Percentiles rank a stretch among this genome's conserved stretches.
phyloP scores from a whole-genome alignment of 2,888 invertebrate species.

The Xestia xanthographa region DNA sequence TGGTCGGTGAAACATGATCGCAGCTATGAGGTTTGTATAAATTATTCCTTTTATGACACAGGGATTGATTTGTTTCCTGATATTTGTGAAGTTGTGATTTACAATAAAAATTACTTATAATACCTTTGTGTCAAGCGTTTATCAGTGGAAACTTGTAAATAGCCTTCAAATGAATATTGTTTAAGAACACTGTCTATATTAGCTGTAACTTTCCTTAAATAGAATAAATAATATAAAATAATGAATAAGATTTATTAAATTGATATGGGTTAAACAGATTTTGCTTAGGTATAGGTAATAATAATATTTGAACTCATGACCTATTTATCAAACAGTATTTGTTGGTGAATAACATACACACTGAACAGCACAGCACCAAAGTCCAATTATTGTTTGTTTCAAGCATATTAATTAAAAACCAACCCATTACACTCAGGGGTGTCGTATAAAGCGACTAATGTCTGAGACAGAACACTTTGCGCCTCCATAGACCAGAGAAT shows the following conservation, averaged over 20 bases:
- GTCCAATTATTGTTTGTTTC: constrained; percentile 31
- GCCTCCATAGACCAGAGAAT: too few species aligned
- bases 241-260: background rate
- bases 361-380: constrained; percentile 11
- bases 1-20: constrained; percentile 99
- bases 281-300: constrained; percentile 12
- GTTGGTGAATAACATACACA: constrained; percentile 31
- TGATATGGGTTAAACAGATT: background rate
- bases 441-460: too few species aligned
- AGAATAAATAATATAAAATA: too few species aligned
- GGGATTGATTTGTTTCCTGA: constrained; percentile 11
- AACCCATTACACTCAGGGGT: too few species aligned
- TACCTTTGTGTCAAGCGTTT: background rate
- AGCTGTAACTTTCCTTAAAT: too few species aligned
- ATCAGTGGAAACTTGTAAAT: too few species aligned
- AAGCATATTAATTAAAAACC: constrained; percentile 7
- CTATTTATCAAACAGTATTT: constrained; percentile 35
- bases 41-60: constrained; percentile 19
- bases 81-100: background rate
- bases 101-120: background rate
- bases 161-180: too few species aligned
- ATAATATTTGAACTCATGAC: constrained; percentile 38
- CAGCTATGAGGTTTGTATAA: constrained; percentile 95
- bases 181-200: too few species aligned
- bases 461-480: too few species aligned